A percentile compares a stretch with the other conserved stretches of the same genome.
phyloP scores from a whole-genome alignment of 1,140 invertebrate genomes.

The Telenomus remus region DNA sequence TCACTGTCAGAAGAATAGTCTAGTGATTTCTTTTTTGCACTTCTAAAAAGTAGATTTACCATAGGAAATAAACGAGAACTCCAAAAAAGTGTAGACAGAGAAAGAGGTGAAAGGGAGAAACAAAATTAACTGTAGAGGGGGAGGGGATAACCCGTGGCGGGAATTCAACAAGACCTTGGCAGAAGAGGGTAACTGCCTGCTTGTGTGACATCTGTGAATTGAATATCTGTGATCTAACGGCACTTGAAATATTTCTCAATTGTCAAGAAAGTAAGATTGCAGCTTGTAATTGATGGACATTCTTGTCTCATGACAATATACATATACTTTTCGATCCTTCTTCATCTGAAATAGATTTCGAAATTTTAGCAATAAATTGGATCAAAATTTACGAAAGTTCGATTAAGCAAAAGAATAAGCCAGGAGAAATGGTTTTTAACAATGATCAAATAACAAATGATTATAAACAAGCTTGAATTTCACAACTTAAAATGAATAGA shows the following conservation, averaged over 20 bases:
- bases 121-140: conserved; percentile 10
- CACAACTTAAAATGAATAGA: too few species aligned
- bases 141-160: conserved; percentile 49
- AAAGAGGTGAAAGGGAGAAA: conserved; percentile 43
- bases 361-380: too few species aligned
- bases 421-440: too few species aligned
- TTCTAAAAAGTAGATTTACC: conserved; percentile 57
- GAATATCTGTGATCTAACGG: conserved; percentile 70
- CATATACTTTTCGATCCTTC: conserved; percentile 30
- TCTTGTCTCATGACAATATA: conserved; percentile 11
- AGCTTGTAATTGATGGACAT: conserved; percentile 38
- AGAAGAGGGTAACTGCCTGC: conserved; percentile 52
- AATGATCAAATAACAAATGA: too few species aligned
- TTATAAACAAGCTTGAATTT: too few species aligned
- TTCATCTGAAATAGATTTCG: neutral
- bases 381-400: too few species aligned
- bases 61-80: conserved; percentile 49
- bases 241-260: conserved; percentile 69
- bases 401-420: too few species aligned
- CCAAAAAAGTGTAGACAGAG: conserved; percentile 37
- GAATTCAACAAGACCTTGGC: conserved; percentile 46
- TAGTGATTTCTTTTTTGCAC: conserved; percentile 69
- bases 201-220: conserved; percentile 65
- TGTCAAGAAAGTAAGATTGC: conserved; percentile 65
- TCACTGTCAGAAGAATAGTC: conserved; percentile 71